Evolutionary conservation across 1,140 invertebrate species (phyloP), one percentile per base, ranked within the genome.

Genomic region (Lamellibrachia luymesi): DNA sequence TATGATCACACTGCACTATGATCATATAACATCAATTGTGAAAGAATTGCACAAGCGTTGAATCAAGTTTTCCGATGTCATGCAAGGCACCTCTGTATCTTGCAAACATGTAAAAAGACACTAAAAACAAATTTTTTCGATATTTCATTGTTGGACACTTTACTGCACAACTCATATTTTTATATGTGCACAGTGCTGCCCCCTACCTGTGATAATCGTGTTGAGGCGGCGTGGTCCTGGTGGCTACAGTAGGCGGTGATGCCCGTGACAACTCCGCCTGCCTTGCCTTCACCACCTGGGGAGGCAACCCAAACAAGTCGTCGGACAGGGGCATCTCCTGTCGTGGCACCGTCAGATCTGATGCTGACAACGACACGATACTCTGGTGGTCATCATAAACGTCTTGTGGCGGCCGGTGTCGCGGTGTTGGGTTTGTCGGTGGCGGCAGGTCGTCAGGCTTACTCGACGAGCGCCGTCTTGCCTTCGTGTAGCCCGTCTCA

Each of bases 401-500:
- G 25, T 50, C 51, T 91, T 13, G 89, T 91, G 13, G 91, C 8
- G 91, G 91, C 7, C 17, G 91, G 0, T 49, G 91, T 91, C 49
- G 51, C 91, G 25, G n/a, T 6, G 51, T 49, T 13, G 91, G 91
- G 13, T 13, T 10, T n/a, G 17, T 13, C 51, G 90, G 27, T 1
- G 27, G 13, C 49, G 27, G 27, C 17, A 13, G 91, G 17, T 50
- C 91, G 13, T 49, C 49, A 25, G 13, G 91, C 51, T 51, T 91
- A 13, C 49, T 91, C 13, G 27, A 90, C 89, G 51, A 91, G 51
- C 91, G 91, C n/a, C 17, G 64, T 91, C 51, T 91, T 13, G 91
- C 91, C 91, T 92, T 92, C 10, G 51, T 92, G 92, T 99, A 99
- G 0, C 98, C 98, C 50, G 98, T 98, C 95, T 98, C 98, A 96